Evolutionary conservation across 2,888 invertebrate genomes (phyloP).

Genomic region (Eledone cirrhosa): DNA sequence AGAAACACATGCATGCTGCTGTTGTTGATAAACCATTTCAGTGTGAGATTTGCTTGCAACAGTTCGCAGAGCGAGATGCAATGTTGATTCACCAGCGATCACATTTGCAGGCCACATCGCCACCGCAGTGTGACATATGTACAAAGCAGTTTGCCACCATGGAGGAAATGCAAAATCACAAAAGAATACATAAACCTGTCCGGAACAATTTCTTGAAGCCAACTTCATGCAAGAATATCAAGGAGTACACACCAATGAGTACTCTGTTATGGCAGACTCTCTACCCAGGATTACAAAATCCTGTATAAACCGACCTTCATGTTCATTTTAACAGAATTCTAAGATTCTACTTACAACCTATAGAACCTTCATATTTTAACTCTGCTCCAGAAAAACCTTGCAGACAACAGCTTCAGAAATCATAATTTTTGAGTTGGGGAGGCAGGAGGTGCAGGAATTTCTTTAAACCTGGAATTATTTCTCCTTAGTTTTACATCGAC

Average conservation of each 20-base stretch:
- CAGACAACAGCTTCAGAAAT: no score
- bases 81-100: background rate
- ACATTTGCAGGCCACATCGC: background rate
- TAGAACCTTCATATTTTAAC: no score
- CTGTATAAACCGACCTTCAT: no score
- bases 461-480: no score
- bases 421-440: no score
- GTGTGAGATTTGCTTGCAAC: conserved; percentile 9
- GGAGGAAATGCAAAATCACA: conserved; percentile 13
- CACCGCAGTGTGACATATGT: conserved; percentile 7
- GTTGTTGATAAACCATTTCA: background rate
- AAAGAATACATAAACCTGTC: conserved; percentile 19
- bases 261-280: conserved; percentile 17
- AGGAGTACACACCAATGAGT: conserved; percentile 22
- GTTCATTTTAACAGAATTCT: no score
- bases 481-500: no score
- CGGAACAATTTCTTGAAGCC: conserved; percentile 21
- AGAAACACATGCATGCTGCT: background rate
- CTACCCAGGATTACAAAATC: background rate
- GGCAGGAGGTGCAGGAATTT: no score
- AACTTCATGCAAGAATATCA: conserved; percentile 24
- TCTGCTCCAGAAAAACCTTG: no score
- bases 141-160: conserved; percentile 22
- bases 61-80: background rate
- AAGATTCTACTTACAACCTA: no score